Evolutionary conservation across 1,140 invertebrate species (phyloP), one percentile per base, ranked within the genome.

Genomic region (Dendroctonus valens): DNA sequence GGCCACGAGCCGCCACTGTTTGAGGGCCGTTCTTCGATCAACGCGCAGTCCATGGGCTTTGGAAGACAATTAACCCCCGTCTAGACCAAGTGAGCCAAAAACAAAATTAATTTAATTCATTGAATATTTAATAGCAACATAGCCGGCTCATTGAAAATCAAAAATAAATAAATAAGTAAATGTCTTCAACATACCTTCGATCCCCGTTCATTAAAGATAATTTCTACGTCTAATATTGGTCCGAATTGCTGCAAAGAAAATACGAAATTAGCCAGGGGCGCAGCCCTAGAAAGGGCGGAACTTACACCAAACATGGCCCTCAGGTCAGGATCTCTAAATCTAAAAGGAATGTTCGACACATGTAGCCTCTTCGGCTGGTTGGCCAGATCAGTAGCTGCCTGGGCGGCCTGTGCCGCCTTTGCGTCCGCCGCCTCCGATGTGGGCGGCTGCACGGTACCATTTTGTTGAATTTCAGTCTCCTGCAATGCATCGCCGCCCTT

Each of bases 191-290:
- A 90, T 91, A 98, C 96, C 94, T 99, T 99, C 73, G 95, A 98
- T 79, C 97, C 97, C 73, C 97, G 85, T 84, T 99, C 97, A 83
- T 99, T 99, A 86, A 99, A 99, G 80, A 99, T 99, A 77, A 99
- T 99, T 89, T 99, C 97, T 80, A 98, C 96, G 83, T 99, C 96
- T 79, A 98, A 86, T 78, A 99, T 98, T 77, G 91, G 89, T 74
- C 97, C 97, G 85, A 94, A 99, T 91, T 97, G 93, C 94, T 97
- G 87, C 78, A 91, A 91, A 75, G 77, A 78, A 82, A 84, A 26
- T 2, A 26, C 1, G 26, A 26, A 26, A 26, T 26, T 26, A 26
- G 26, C 26, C 26, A 3, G 26, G 26, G 26, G 26, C 26, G 26
- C n/a, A 40, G 48, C 53, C 54, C 6, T 51, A 57, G 5, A 59